phyloP scores from a whole-genome alignment of 2,888 invertebrate species.

The Chydorus sphaericus region DNA sequence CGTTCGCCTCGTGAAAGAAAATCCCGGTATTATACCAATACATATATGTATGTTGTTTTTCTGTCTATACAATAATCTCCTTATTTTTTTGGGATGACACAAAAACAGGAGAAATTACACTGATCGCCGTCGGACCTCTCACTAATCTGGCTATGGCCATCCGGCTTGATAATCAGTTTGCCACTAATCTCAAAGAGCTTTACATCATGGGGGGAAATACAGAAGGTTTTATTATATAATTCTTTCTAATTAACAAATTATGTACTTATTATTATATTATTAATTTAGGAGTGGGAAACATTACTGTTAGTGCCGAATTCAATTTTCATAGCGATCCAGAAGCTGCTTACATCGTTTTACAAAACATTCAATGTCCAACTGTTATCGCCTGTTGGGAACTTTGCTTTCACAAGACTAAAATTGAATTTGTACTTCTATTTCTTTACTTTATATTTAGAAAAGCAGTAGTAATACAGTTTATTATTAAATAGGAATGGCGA shows the following conservation, averaged over 20 bases:
- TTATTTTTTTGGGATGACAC: neutral
- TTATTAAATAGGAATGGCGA: slow-evolving; percentile 31
- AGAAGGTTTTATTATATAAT: slow-evolving; percentile 36
- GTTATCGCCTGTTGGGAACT: slow-evolving; percentile 33
- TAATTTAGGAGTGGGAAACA: slow-evolving; percentile 25
- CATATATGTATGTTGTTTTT: neutral
- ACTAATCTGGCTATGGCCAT: slow-evolving; percentile 65
- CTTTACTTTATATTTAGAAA: too few relatives aligned
- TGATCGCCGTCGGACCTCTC: slow-evolving; percentile 54
- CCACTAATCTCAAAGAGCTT: slow-evolving; percentile 45
- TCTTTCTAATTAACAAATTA: neutral
- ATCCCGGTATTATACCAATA: too few relatives aligned
- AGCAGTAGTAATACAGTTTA: too few relatives aligned
- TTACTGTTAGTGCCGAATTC: slow-evolving; percentile 32
- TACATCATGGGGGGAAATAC: slow-evolving; percentile 67
- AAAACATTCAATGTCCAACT: slow-evolving; percentile 27
- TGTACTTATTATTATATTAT: slow-evolving; percentile 1
- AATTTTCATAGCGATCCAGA: slow-evolving; percentile 39
- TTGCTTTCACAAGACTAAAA: slow-evolving; percentile 13
- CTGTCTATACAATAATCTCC: too few relatives aligned
- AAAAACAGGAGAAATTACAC: slow-evolving; percentile 37
- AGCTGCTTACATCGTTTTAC: slow-evolving; percentile 34
- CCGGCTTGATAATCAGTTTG: slow-evolving; percentile 48
- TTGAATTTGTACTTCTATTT: slow-evolving; percentile 14
- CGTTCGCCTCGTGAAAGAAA: slow-evolving; percentile 19